phyloP scores from a whole-genome alignment of 2,888 invertebrate species.

The Andrena trimmerana region DNA sequence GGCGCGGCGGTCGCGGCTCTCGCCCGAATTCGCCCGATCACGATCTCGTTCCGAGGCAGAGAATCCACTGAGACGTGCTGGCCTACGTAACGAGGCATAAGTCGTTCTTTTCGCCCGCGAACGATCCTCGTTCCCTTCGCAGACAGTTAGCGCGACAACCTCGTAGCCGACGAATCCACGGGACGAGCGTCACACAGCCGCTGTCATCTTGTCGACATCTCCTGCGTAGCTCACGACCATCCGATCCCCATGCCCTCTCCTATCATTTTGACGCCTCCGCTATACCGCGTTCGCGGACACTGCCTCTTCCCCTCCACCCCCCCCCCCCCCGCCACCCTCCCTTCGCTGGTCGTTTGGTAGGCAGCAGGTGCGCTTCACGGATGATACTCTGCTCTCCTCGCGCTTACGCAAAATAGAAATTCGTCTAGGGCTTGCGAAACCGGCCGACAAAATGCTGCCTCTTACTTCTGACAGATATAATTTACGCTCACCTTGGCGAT shows the following conservation, averaged over 20 bases:
- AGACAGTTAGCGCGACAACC: constrained; percentile 6
- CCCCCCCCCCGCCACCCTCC: accelerated
- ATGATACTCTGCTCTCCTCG: constrained; percentile 29
- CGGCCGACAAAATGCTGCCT: constrained; percentile 1
- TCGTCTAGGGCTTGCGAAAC: constrained; percentile 40
- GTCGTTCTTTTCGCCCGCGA: constrained; percentile 31
- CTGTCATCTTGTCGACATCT: constrained; percentile 81
- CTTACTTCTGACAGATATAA: not conserved
- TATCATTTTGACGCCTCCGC: constrained; percentile 67
- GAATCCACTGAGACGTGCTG: constrained; percentile 40
- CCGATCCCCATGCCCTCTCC: constrained; percentile 69
- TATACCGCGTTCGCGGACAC: constrained; percentile 57
- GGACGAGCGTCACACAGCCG: constrained; percentile 73
- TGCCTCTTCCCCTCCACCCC: not conserved
- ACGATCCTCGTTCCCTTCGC: constrained; percentile 11
- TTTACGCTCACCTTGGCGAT: constrained; percentile 10
- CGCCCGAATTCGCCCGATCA: constrained; percentile 44
- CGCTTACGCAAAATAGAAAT: constrained; percentile 59
- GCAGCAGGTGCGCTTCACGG: constrained; percentile 53
- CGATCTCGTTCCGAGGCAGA: constrained; percentile 45
- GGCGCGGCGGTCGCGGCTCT: constrained; percentile 65
- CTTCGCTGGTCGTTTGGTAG: no score
- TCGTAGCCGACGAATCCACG: constrained; percentile 35
- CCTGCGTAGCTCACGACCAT: constrained; percentile 72
- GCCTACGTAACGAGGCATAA: constrained; percentile 54